Evolutionary conservation across 2,888 invertebrate species (phyloP), one percentile per base, ranked within the genome.

Genomic region (Oscheius myriophilus): DNA sequence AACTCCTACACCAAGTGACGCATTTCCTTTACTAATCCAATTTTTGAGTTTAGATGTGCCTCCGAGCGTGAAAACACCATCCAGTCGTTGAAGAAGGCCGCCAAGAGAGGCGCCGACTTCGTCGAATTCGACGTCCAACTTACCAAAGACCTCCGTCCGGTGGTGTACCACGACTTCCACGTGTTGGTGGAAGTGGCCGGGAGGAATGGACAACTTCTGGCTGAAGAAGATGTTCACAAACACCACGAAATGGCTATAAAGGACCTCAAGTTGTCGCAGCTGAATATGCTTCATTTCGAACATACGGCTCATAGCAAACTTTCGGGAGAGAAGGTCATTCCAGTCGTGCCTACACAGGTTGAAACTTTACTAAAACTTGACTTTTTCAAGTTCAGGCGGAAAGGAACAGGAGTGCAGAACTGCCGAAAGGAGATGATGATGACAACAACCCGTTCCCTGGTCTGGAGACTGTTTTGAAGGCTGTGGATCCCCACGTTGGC

Each of bases 41-140:
- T 39, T 14, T 18, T 21, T 41, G n/a, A 16, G 9, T 42, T 42
- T 42, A 67, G 67, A 53, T 43, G 82, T 4, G 86, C 87, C 3
- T 76, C 81, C 14, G 93, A 95, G 76, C 91, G 95, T 78, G 97
- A 97, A 89, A 97, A 97, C 88, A 96, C 96, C 14, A 92, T 97
- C 82, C 94, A 94, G 61, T 96, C 96, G 49, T 90, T 97, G 82
- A 93, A 93, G 88, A 92, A 92, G 81, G 96, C 97, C 59, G 93
- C 93, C 58, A 91, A 92, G 70, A 93, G 93, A 88, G 97, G 97
- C 72, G 96, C 97, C 71, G 96, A 98, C 87, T 93, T 94, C 90
- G 93, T 98, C 57, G 98, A 98, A 88, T 96, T 98, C 89, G 98
- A 98, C 90, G 96, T 98, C 26, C 96, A 97, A 87, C 89, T 98